Base-by-base conservation (phyloP, 2,113 vertebrate species). In the Trinectes maculatus region DNA sequence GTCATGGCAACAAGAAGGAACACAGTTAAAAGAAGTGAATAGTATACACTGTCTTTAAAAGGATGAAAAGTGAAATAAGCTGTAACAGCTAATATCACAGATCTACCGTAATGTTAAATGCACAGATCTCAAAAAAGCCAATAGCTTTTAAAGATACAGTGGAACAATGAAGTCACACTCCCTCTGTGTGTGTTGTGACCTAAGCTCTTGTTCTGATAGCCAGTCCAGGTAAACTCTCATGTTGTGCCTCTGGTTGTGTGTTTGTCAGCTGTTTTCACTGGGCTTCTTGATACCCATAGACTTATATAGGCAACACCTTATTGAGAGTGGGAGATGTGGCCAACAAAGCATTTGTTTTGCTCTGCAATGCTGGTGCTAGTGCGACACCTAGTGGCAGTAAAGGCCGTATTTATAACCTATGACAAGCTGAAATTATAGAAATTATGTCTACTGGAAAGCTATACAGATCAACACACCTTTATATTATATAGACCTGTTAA, bases 1-100 rank as follows among this genome's bases (percentile, higher is more conserved):
- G 90, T 90, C 91, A 94, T 93, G 91, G 94, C 92, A 96, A 96
- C 95, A 74, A 57, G 77, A 80, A 83, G 78, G 88, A 92, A 85
- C 86, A 75, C 84, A 86, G 88, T 89, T 85, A 85, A 89, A 77
- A 62, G 79, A 74, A 87, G 89, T 71, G 75, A 92, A 85, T 57
- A 21, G 9, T 19, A 11, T 43, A 73, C 82, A 85, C 67, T 77
- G 53, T 71, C 79, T 60, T 19, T n/a, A 79, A 72, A 80, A 49
- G 36, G 60, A 77, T 66, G 63, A 62, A 55, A 71, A 66, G 52
- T 68, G 64, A 16, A 36, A 66, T n/a, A 3, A 37, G 29, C 31
- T 37, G 29, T 15, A 12, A 34, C n/a, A n/a, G n/a, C n/a, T n/a
- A n/a, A n/a, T n/a, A n/a, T n/a, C n/a, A n/a, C n/a, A n/a, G n/a